These are phyloP conservation scores for Rhynchophorus ferrugineus DNA, from an alignment of 1,140 invertebrate genomes.

Conservation along the genomic window DNA sequence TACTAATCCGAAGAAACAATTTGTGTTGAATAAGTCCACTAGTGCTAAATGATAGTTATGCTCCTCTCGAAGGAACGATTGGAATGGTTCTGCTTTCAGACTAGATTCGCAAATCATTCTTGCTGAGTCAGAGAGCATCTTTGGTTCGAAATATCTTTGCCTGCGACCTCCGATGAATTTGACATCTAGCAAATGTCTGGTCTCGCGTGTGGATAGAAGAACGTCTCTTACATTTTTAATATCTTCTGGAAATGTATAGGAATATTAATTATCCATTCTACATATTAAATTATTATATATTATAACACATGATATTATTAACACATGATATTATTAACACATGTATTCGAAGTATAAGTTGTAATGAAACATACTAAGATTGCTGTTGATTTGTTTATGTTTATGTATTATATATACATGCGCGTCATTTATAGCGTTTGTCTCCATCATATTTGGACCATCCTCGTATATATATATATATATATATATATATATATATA, in stretches of 20 bases:
- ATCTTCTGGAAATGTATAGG: slow-evolving; percentile 21
- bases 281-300: too few relatives aligned
- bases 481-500: too few relatives aligned
- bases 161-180: slow-evolving; percentile 9
- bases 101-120: slow-evolving; percentile 40
- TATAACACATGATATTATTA: too few relatives aligned
- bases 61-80: slow-evolving; percentile 44
- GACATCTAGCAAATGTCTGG: slow-evolving; percentile 44
- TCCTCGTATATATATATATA: too few relatives aligned
- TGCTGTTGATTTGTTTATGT: too few relatives aligned
- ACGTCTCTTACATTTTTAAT: slow-evolving; percentile 23
- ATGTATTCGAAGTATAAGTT: too few relatives aligned
- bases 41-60: slow-evolving; percentile 54
- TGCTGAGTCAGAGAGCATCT: slow-evolving; percentile 8
- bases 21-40: slow-evolving; percentile 58
- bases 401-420: too few relatives aligned
- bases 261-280: too few relatives aligned
- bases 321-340: too few relatives aligned
- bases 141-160: slow-evolving; percentile 32
- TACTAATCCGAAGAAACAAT: slow-evolving; percentile 56
- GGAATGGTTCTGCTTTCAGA: slow-evolving; percentile 43
- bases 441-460: too few relatives aligned
- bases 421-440: too few relatives aligned
- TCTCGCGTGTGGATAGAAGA: slow-evolving; percentile 45
- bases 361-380: too few relatives aligned